Percentiles rank a stretch among this genome's conserved stretches.
phyloP scores from a whole-genome alignment of 2,888 invertebrate species.

The Brenthis ino region DNA sequence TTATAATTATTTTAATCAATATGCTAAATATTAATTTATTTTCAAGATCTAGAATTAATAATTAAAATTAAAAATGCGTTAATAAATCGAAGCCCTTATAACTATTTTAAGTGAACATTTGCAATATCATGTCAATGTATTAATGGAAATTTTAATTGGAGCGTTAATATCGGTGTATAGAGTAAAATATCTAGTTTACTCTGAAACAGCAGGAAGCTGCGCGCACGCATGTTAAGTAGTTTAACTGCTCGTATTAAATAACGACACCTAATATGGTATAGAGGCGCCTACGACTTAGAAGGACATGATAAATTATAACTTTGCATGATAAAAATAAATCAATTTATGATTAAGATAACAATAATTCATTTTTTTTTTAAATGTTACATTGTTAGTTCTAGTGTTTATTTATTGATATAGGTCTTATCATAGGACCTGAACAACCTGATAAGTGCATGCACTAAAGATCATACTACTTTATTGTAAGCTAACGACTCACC shows the following conservation, averaged over 20 bases:
- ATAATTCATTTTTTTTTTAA: background rate
- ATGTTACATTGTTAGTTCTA: background rate
- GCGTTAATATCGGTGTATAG: slow-evolving; percentile 32
- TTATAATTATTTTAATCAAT: slow-evolving; percentile 10
- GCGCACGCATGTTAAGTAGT: slow-evolving; percentile 21
- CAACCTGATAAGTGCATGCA: too few relatives aligned
- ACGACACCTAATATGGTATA: slow-evolving; percentile 34
- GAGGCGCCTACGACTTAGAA: slow-evolving; percentile 15
- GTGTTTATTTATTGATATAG: too few relatives aligned
- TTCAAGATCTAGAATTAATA: background rate
- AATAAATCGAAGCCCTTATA: slow-evolving; percentile 15
- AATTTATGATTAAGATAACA: slow-evolving; percentile 7
- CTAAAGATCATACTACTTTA: too few relatives aligned
- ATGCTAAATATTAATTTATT: slow-evolving; percentile 1
- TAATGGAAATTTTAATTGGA: slow-evolving; percentile 39
- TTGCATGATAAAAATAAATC: background rate
- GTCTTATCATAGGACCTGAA: too few relatives aligned
- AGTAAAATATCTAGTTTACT: slow-evolving; percentile 39
- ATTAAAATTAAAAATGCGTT: slow-evolving; percentile 15
- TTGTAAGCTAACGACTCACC: too few relatives aligned
- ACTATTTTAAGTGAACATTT: slow-evolving; percentile 25
- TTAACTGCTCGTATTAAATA: slow-evolving; percentile 16
- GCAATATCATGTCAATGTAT: slow-evolving; percentile 30
- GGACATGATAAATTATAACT: slow-evolving; percentile 9
- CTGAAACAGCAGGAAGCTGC: slow-evolving; percentile 36